Evolutionary conservation across 2,113 vertebrate species (phyloP).

Genomic region (Octodon degus): DNA sequence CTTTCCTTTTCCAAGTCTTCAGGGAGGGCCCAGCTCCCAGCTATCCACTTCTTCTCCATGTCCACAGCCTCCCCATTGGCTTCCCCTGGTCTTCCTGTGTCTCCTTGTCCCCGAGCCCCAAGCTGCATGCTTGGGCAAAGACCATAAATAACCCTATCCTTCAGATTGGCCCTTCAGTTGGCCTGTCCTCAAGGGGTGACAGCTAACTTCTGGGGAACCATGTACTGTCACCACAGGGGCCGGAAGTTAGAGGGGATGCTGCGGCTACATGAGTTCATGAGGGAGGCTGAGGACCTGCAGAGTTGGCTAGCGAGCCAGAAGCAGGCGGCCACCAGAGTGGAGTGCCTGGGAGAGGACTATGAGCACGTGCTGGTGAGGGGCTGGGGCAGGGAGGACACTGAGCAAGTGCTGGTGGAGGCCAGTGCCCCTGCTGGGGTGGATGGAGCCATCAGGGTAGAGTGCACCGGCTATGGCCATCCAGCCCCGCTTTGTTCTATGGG

Average conservation of each 20-base stretch:
- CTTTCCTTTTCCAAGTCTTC: not conserved
- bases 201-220: not conserved
- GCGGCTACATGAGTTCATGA: slow-evolving; percentile 89
- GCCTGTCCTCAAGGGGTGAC: not conserved
- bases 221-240: slow-evolving; percentile 68
- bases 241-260: slow-evolving; percentile 88
- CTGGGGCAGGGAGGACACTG: not conserved
- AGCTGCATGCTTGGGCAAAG: not conserved
- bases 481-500: not conserved
- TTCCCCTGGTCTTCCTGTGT: not conserved
- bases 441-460: not conserved
- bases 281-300: slow-evolving; percentile 89
- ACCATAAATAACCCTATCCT: not conserved
- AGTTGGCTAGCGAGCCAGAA: slow-evolving; percentile 90
- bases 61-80: not conserved
- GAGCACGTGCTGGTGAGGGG: slow-evolving; percentile 89
- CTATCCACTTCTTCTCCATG: not conserved
- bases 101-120: not conserved
- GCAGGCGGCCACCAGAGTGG: slow-evolving; percentile 81
- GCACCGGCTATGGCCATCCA: rapidly evolving
- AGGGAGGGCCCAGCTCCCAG: too few relatives aligned
- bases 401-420: not conserved
- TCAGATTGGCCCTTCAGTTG: not conserved
- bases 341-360: slow-evolving; percentile 89
- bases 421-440: not conserved